Evolutionary conservation across 2,888 invertebrate species (phyloP).

Genomic region (Clitarchus hookeri): DNA sequence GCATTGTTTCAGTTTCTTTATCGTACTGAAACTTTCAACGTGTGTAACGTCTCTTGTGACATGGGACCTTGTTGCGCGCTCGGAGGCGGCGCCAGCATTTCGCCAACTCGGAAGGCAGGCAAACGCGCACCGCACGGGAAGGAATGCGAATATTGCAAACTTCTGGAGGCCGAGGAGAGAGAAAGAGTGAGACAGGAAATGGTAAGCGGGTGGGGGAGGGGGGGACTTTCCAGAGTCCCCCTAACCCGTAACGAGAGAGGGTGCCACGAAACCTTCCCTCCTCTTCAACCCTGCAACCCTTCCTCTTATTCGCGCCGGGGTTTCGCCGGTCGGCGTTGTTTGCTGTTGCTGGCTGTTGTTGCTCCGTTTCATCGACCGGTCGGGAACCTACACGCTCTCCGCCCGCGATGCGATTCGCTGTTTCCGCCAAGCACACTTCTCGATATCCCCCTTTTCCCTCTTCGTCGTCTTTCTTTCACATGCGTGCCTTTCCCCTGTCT

Average conservation of each 20-base stretch:
- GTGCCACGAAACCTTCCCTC: not conserved
- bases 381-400: not conserved
- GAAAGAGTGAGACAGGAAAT: no score
- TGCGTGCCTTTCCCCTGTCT: not conserved
- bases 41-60: not conserved
- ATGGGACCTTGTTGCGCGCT: not conserved
- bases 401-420: no score
- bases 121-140: not conserved
- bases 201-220: not conserved
- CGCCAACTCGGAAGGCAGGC: not conserved
- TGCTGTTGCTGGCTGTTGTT: not conserved
- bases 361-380: not conserved
- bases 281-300: not conserved
- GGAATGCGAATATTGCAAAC: conserved; percentile 4
- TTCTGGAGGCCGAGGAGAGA: not conserved
- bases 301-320: not conserved
- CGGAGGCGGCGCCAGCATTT: not conserved
- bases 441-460: not conserved
- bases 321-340: not conserved
- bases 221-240: not conserved
- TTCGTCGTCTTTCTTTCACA: not conserved
- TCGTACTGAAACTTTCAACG: no score
- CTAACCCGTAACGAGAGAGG: not conserved
- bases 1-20: no score
- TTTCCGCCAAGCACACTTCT: no score